Evolutionary conservation across 2,113 vertebrate species (phyloP).

Genomic region (Polyodon spathula): DNA sequence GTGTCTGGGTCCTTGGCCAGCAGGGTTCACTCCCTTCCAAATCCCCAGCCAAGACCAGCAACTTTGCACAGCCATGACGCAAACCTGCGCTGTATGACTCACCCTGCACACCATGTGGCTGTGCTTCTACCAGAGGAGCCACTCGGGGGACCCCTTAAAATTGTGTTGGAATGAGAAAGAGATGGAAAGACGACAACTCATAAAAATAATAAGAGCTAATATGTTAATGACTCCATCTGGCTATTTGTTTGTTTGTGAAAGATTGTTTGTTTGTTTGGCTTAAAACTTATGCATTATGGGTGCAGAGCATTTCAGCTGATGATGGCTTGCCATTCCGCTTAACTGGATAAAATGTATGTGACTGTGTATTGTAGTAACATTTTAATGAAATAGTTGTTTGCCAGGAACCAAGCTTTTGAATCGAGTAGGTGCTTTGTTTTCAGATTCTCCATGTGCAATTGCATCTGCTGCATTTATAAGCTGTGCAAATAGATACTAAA

Average conservation of each 20-base stretch:
- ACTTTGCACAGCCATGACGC: no score
- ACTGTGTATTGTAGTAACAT: background rate
- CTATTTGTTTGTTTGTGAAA: background rate
- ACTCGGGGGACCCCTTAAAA: no score
- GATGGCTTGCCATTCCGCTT: background rate
- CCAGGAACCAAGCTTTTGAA: background rate
- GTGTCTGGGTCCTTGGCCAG: no score
- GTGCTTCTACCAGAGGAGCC: no score
- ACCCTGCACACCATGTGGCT: no score
- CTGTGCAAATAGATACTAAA: background rate
- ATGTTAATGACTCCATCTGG: background rate
- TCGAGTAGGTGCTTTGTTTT: background rate
- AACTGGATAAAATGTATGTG: background rate
- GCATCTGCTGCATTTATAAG: background rate
- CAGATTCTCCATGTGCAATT: constrained; percentile 3
- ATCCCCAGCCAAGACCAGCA: no score
- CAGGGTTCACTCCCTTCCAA: no score
- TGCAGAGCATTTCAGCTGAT: background rate
- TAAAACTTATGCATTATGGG: background rate
- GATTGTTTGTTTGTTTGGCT: background rate
- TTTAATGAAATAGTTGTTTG: background rate
- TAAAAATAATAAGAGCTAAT: background rate
- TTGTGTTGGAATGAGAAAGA: no score
- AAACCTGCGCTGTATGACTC: no score
- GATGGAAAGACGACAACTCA: background rate